Evolutionary conservation across 2,113 vertebrate species (phyloP).

Genomic region (Narcine bancroftii): DNA sequence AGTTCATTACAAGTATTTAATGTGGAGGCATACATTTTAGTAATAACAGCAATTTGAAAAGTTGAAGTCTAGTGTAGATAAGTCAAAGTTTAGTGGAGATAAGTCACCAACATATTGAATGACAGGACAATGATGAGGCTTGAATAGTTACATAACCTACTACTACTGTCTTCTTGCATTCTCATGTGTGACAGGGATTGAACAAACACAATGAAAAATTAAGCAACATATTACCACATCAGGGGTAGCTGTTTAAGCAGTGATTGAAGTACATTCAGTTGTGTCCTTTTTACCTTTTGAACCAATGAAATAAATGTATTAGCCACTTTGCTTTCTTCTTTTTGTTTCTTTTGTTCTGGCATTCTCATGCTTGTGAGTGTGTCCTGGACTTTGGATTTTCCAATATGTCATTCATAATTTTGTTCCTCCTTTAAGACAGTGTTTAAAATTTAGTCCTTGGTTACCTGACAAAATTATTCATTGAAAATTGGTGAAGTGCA

Average conservation of each 20-base stretch:
- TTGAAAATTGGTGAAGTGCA: no score
- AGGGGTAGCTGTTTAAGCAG: no score
- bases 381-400: not conserved
- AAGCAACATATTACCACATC: not conserved
- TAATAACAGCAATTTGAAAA: no score
- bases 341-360: not conserved
- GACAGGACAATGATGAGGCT: no score
- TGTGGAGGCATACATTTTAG: no score
- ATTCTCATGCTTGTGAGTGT: not conserved
- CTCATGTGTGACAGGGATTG: not conserved
- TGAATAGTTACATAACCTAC: no score
- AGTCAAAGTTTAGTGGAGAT: no score
- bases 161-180: no score
- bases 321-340: not conserved
- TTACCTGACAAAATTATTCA: not conserved
- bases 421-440: not conserved
- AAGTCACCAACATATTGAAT: no score
- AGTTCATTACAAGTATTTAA: no score
- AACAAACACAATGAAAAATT: not conserved
- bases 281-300: not conserved
- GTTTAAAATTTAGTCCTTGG: not conserved
- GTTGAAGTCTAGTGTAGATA: no score
- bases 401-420: not conserved
- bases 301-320: not conserved
- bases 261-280: not conserved